Conservation (phyloP, 2,888 invertebrate genomes). For the Mycalesis mineus region DNA sequence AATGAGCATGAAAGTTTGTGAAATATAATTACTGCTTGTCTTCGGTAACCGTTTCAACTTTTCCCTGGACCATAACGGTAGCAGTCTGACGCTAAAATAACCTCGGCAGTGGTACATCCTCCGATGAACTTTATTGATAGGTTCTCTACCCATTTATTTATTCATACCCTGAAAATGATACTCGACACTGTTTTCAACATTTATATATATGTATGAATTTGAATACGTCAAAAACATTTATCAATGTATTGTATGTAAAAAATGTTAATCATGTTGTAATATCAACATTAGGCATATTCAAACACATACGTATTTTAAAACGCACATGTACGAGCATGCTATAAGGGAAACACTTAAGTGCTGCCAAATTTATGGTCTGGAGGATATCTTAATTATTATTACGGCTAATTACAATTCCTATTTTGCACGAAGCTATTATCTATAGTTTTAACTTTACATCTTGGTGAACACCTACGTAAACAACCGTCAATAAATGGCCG, state of each 20-base stretch:
- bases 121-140: too few relatives aligned
- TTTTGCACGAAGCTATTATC: slow-evolving; percentile 20
- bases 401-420: slow-evolving; percentile 23
- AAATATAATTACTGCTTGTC: too few relatives aligned
- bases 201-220: neutral
- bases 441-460: slow-evolving; percentile 18
- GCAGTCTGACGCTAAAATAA: too few relatives aligned
- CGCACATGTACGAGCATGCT: neutral
- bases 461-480: slow-evolving; percentile 25
- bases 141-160: too few relatives aligned
- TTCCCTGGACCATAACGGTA: too few relatives aligned
- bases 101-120: too few relatives aligned
- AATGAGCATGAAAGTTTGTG: too few relatives aligned
- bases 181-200: neutral
- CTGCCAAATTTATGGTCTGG: slow-evolving; percentile 2
- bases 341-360: slow-evolving; percentile 6
- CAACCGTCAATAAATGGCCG: slow-evolving; percentile 19
- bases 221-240: neutral
- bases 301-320: neutral
- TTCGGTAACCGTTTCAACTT: too few relatives aligned
- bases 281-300: neutral
- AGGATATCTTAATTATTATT: slow-evolving; percentile 19
- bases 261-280: neutral
- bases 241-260: too few relatives aligned
- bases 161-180: too few relatives aligned